These are phyloP conservation scores for Drosophila rellima DNA, from an alignment of 2,888 invertebrate genomes.

Conservation along the genomic window DNA sequence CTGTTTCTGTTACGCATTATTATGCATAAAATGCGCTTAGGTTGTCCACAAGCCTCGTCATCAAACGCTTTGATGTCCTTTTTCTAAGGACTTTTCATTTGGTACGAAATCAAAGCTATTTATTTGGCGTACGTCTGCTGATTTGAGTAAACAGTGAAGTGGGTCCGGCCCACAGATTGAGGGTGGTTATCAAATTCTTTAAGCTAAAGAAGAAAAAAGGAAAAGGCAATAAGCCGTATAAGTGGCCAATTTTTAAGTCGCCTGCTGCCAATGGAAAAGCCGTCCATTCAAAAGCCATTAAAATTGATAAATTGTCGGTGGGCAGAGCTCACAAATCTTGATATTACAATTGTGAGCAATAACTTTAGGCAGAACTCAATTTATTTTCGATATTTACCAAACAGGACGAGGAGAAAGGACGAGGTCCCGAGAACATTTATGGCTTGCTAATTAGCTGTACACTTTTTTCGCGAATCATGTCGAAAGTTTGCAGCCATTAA, in stretches of 20 bases:
- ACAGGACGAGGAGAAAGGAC: background rate
- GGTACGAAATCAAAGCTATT: slow-evolving; percentile 71
- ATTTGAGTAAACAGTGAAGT: slow-evolving; percentile 64
- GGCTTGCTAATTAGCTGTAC: slow-evolving; percentile 21
- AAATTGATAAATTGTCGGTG: slow-evolving; percentile 67
- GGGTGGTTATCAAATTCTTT: slow-evolving; percentile 15
- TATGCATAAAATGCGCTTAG: slow-evolving; percentile 70
- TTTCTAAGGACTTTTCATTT: slow-evolving; percentile 31
- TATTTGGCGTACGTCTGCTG: slow-evolving; percentile 62
- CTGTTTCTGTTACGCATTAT: slow-evolving; percentile 58
- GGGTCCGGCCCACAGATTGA: slow-evolving; percentile 2
- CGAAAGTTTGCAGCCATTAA: slow-evolving; percentile 27
- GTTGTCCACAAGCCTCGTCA: slow-evolving; percentile 48
- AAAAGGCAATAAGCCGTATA: slow-evolving; percentile 75
- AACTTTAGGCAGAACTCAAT: slow-evolving; percentile 27
- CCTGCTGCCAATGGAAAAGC: slow-evolving; percentile 2
- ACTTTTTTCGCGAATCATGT: slow-evolving; percentile 10
- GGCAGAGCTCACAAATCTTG: slow-evolving; percentile 23
- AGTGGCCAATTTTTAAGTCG: slow-evolving; percentile 67
- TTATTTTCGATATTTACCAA: slow-evolving; percentile 21
- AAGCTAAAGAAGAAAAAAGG: slow-evolving; percentile 36
- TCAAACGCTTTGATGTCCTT: slow-evolving; percentile 69
- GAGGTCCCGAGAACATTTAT: background rate
- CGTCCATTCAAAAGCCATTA: slow-evolving; percentile 66
- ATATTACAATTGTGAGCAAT: slow-evolving; percentile 39